phyloP scores from a whole-genome alignment of 2,113 vertebrate genomes.

The Chionis minor region DNA sequence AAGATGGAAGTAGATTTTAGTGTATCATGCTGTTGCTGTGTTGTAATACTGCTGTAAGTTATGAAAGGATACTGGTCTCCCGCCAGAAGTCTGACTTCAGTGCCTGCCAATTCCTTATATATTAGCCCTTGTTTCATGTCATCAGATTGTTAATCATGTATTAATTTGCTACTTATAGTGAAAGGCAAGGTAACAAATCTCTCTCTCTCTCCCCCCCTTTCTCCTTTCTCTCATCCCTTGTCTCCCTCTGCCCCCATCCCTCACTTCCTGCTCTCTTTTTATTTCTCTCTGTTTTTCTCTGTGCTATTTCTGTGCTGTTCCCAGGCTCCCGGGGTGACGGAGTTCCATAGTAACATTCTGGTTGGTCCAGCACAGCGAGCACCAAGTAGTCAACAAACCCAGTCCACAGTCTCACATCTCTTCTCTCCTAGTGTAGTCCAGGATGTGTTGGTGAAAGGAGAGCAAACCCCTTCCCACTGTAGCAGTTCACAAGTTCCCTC shows the following conservation, averaged over 20 bases:
- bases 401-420: conserved; percentile 69
- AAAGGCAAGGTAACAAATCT: conserved; percentile 57
- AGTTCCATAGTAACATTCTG: conserved; percentile 81
- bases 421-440: conserved; percentile 71
- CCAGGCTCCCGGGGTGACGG: conserved; percentile 78
- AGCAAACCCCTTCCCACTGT: conserved; percentile 73
- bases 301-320: conserved; percentile 40
- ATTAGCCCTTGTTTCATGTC: conserved; percentile 25
- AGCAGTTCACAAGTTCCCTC: conserved; percentile 75
- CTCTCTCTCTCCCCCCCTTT: not conserved
- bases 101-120: not conserved
- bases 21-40: not conserved
- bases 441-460: conserved; percentile 82
- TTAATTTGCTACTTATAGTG: conserved; percentile 32
- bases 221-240: not conserved
- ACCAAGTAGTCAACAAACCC: conserved; percentile 63
- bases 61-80: not conserved
- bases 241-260: not conserved
- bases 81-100: conserved; percentile 21
- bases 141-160: conserved; percentile 38
- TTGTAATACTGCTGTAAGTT: conserved; percentile 15
- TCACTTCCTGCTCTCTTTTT: not conserved
- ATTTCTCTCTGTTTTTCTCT: not conserved
- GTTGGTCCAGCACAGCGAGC: conserved; percentile 72
- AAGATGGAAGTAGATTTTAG: conserved; percentile 6